Evolutionary conservation across 2,888 invertebrate genomes (phyloP), one percentile per base, ranked within the genome.

Genomic region (Chrysomela aeneicollis): DNA sequence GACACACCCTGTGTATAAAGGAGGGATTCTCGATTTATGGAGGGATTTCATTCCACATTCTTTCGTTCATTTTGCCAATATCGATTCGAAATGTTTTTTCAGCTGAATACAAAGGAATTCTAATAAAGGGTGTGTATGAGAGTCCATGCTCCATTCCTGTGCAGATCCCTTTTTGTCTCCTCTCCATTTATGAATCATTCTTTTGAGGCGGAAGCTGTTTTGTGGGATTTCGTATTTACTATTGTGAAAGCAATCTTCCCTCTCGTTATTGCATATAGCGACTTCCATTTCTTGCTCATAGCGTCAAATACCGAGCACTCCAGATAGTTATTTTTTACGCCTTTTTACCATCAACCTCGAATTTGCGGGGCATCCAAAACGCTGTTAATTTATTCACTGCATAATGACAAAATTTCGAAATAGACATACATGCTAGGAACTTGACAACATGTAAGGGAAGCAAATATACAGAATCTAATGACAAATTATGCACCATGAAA

Each of bases 181-280:
- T 64, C 35, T 59, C 53, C 51, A 54, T 57, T 59, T 62, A 62
- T 65, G 72, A 73, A 76, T 71, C 73, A 72, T 71, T 69, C 63
- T 66, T 64, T 64, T 50, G 62, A 64, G 65, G 60, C 64, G 70
- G 63, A 63, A 70, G 70, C 71, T 64, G 60, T 69, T 71, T 70
- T 71, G 67, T 62, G 71, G 73, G 72, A 73, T 74, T 75, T 73
- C 70, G 70, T 74, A 76, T 76, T 75, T 76, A 74, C 76, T 71
- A 74, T 74, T 73, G 75, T 70, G 73, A 70, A 68, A 72, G 73
- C 74, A 74, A 74, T 75, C 73, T 75, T 66, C 74, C 64, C 69
- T 66, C 63, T 54, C 70, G 66, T 69, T 72, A 71, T 71, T 73
- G 70, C 70, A 68, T n/a, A n/a, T 68, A 60, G 66, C 64, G 66